phyloP scores from a whole-genome alignment of 2,888 invertebrate genomes.

The Lasioglossum leucozonium region DNA sequence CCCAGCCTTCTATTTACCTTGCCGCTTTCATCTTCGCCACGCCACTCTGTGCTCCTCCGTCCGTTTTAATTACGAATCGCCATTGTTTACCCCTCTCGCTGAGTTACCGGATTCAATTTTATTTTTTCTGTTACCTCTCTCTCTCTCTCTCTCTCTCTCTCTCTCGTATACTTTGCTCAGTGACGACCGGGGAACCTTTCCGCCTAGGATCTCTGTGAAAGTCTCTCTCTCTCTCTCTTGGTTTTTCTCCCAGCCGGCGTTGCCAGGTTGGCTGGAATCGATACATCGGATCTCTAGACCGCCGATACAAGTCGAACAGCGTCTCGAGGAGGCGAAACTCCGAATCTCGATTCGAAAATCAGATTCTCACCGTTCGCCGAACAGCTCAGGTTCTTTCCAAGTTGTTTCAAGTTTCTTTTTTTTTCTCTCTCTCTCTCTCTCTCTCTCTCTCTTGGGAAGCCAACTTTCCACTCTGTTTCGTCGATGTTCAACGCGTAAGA shows the following conservation, averaged over 20 bases:
- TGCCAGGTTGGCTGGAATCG: slow-evolving; percentile 25
- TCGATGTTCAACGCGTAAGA: background rate
- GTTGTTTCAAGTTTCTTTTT: background rate
- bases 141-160: background rate
- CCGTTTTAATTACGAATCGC: slow-evolving; percentile 57
- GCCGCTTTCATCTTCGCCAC: slow-evolving; percentile 40
- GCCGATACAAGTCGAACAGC: background rate
- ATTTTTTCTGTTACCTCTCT: slow-evolving; percentile 16
- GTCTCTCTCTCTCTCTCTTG: background rate
- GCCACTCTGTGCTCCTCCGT: slow-evolving; percentile 37
- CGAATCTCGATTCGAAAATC: slow-evolving; percentile 8
- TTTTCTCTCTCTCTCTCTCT: too few species aligned
- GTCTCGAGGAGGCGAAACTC: background rate
- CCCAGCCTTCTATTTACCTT: slow-evolving; percentile 29
- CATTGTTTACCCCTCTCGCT: slow-evolving; percentile 42
- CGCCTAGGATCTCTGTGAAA: background rate
- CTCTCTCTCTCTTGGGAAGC: background rate
- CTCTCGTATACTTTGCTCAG: background rate
- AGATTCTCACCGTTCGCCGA: background rate
- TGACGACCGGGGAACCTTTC: background rate
- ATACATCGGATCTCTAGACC: slow-evolving; percentile 34
- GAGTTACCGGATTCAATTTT: slow-evolving; percentile 46
- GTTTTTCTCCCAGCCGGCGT: background rate
- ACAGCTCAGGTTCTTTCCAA: background rate
- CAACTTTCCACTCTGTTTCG: background rate